Conservation (phyloP, 1,140 invertebrate species). For the Sitophilus oryzae region DNA sequence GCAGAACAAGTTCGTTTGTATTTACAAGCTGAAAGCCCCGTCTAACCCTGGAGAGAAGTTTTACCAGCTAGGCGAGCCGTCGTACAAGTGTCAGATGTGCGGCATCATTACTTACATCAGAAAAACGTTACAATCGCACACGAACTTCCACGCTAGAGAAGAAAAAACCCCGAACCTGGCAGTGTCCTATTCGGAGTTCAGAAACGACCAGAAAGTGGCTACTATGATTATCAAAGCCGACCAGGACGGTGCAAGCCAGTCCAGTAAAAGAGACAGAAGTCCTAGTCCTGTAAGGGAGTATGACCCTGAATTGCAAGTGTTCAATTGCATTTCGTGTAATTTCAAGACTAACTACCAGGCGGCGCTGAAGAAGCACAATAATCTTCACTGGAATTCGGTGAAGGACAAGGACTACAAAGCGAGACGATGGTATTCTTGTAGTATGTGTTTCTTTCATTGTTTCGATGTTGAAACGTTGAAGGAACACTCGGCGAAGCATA, state of each 20-base stretch:
- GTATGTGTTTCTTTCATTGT: constrained; percentile 8
- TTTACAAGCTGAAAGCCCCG: neutral
- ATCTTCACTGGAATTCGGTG: constrained; percentile 6
- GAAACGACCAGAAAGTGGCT: neutral
- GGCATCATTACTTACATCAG: neutral
- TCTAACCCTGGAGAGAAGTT: neutral
- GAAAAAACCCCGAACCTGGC: neutral
- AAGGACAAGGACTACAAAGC: constrained; percentile 5
- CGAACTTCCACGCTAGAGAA: constrained; percentile 3
- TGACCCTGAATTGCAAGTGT: constrained; percentile 4
- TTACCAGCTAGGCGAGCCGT: neutral
- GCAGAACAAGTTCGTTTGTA: neutral
- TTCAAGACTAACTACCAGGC: constrained; percentile 6
- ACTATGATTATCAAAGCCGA: neutral
- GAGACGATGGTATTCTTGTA: constrained; percentile 1
- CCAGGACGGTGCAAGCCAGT: neutral
- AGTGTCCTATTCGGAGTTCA: neutral
- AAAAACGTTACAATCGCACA: neutral
- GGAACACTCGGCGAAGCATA: constrained; percentile 5
- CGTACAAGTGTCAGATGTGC: constrained; percentile 12
- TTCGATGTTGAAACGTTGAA: constrained; percentile 4
- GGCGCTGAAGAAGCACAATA: constrained; percentile 1
- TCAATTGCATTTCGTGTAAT: constrained; percentile 4
- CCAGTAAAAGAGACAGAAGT: neutral
- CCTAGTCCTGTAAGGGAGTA: neutral